Conservation (phyloP, 2,888 invertebrate species). For the Coelopa pilipes region DNA sequence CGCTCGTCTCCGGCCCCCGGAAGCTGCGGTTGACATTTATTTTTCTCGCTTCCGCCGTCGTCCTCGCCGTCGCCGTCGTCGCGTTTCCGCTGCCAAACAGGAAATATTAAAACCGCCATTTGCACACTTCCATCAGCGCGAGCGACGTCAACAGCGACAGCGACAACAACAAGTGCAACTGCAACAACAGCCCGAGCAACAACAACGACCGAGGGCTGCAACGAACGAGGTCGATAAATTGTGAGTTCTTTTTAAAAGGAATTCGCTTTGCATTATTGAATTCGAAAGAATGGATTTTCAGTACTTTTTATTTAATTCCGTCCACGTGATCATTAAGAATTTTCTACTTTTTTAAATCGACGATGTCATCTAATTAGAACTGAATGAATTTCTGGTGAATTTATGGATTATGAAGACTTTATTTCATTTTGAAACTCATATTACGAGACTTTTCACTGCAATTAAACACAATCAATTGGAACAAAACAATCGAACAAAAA, state of each 20-base stretch:
- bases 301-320: background rate
- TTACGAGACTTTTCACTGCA: too few relatives aligned
- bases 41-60: background rate
- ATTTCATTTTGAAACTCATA: too few relatives aligned
- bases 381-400: too few relatives aligned
- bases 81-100: conserved; percentile 2
- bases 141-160: background rate
- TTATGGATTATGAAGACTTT: too few relatives aligned
- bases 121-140: background rate
- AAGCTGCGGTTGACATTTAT: background rate
- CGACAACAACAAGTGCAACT: background rate
- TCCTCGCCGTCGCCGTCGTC: background rate
- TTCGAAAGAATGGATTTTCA: too few relatives aligned
- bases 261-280: too few relatives aligned
- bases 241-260: background rate
- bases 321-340: background rate
- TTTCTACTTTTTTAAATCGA: background rate
- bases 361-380: too few relatives aligned
- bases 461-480: too few relatives aligned
- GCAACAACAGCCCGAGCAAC: background rate
- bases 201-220: background rate
- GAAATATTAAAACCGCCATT: conserved; percentile 8
- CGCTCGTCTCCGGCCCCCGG: background rate
- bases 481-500: too few relatives aligned
- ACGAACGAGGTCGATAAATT: background rate